Evolutionary conservation across 2,797 vertebrate genomes (phyloP).

Genomic region (Percopsis omiscomaycus): DNA sequence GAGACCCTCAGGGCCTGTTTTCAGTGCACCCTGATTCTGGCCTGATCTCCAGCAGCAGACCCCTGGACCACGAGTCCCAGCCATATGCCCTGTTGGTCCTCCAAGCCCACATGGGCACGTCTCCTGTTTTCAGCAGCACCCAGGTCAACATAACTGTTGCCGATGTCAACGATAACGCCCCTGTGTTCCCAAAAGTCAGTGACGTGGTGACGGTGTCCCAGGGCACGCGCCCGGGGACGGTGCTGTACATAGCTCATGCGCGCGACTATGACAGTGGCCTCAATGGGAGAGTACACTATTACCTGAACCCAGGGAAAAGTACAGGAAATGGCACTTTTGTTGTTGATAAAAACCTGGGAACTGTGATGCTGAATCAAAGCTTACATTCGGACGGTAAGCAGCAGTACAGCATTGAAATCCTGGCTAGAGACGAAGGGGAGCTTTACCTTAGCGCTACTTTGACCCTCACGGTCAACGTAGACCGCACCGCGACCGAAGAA

Average conservation of each 20-base stretch:
- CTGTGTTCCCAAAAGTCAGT: constrained; percentile 72
- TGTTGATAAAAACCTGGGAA: constrained; percentile 78
- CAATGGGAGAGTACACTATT: constrained; percentile 84
- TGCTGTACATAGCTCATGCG: constrained; percentile 86
- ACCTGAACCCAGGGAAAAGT: constrained; percentile 52
- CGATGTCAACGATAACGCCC: constrained; percentile 88
- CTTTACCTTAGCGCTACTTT: constrained; percentile 77
- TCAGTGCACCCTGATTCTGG: constrained; percentile 81
- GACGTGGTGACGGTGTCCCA: constrained; percentile 77
- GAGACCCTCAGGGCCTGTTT: constrained; percentile 83
- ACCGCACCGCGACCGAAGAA: constrained; percentile 62
- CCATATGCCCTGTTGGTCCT: constrained; percentile 78
- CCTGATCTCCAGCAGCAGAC: constrained; percentile 76
- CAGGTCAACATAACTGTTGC: constrained; percentile 84
- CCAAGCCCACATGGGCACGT: constrained; percentile 79
- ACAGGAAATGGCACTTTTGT: constrained; percentile 67
- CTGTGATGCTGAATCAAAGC: constrained; percentile 77
- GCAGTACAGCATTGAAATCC: constrained; percentile 72
- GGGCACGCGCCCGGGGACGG: constrained; percentile 78
- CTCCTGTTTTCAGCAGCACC: constrained; percentile 79
- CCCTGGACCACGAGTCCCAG: constrained; percentile 85
- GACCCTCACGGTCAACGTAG: constrained; percentile 73
- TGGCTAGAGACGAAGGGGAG: constrained; percentile 82
- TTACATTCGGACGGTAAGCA: constrained; percentile 54
- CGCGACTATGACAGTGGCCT: constrained; percentile 84